Evolutionary conservation across 2,797 vertebrate species (phyloP).

Genomic region (Acrocephalus scirpaceus): DNA sequence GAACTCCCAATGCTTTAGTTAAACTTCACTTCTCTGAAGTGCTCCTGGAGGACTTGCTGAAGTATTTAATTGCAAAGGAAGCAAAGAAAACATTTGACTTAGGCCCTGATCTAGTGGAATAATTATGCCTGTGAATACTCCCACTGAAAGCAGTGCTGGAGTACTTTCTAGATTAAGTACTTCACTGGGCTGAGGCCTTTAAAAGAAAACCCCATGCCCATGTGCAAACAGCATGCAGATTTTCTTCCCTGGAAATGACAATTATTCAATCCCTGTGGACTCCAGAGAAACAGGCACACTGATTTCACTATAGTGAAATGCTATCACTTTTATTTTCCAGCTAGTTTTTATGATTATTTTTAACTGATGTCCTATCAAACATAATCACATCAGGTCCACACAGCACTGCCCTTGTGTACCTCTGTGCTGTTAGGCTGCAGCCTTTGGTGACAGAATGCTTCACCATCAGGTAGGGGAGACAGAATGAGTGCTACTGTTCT

Average conservation of each 20-base stretch:
- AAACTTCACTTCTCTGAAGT: neutral
- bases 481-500: neutral
- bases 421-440: neutral
- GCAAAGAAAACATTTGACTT: neutral
- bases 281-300: neutral
- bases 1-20: neutral
- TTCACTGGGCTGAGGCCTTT: neutral
- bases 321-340: neutral
- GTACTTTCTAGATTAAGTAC: neutral
- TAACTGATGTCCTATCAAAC: neutral
- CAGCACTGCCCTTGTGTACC: neutral
- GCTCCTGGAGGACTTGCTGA: neutral
- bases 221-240: neutral
- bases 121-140: neutral
- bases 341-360: neutral
- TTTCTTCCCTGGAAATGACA: neutral
- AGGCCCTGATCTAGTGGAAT: neutral
- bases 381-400: neutral
- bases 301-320: neutral
- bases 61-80: neutral
- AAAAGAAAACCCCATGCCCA: neutral
- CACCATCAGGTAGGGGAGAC: neutral
- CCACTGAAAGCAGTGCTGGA: conserved; percentile 2
- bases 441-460: neutral
- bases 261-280: neutral